Percentiles rank a stretch among this genome's conserved stretches.
Conservation (phyloP, 2,797 vertebrate genomes). For the Mycteria americana region DNA sequence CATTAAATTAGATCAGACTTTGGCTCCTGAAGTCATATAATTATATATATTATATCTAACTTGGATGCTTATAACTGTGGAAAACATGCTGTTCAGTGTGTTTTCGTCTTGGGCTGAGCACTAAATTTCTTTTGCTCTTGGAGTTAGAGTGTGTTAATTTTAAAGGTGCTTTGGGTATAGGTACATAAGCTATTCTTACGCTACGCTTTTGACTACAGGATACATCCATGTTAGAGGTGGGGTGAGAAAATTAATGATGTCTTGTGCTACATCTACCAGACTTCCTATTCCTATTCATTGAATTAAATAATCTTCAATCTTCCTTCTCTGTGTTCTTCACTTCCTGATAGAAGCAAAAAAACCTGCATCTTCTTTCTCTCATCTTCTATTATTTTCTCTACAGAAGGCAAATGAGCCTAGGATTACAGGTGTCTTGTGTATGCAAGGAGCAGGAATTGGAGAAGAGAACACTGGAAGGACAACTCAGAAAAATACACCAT, state of each 20-base stretch:
- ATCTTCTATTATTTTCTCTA: background rate
- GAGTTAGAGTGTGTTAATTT: background rate
- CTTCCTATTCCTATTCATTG: background rate
- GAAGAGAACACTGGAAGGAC: background rate
- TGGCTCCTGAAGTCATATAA: background rate
- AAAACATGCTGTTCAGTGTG: background rate
- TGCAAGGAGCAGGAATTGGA: background rate
- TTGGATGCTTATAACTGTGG: background rate
- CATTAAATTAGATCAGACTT: background rate
- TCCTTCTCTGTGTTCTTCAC: background rate
- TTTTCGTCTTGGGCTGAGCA: background rate
- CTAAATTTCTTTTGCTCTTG: background rate
- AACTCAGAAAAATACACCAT: background rate
- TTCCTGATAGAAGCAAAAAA: background rate
- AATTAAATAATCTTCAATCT: background rate
- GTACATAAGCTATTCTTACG: background rate
- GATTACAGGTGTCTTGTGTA: background rate
- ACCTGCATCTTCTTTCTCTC: background rate
- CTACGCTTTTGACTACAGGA: background rate
- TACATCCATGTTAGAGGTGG: background rate
- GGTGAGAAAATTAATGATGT: background rate
- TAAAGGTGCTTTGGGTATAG: background rate
- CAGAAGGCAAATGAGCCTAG: background rate
- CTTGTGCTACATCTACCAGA: background rate
- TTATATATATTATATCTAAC: background rate